phyloP scores from a whole-genome alignment of 2,113 vertebrate genomes.

The Malurus elegans region DNA sequence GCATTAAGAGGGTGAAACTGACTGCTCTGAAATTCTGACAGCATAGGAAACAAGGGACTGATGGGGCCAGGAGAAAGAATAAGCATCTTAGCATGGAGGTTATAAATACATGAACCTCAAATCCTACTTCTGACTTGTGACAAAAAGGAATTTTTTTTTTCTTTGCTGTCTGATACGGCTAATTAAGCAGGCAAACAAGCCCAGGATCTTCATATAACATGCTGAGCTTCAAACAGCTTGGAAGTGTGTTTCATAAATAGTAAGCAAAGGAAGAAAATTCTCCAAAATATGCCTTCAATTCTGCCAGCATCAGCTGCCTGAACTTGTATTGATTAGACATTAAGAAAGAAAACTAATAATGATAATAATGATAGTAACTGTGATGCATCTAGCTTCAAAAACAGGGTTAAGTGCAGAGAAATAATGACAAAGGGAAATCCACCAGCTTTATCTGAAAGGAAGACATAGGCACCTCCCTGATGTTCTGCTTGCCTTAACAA shows the following conservation, averaged over 20 bases:
- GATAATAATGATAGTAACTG: neutral
- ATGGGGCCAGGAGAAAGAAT: neutral
- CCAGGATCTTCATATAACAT: neutral
- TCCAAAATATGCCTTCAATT: neutral
- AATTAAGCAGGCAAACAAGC: neutral
- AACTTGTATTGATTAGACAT: neutral
- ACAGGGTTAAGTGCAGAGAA: neutral
- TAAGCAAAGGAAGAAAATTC: neutral
- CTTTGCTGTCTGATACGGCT: neutral
- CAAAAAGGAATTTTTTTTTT: neutral
- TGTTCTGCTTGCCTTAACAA: neutral
- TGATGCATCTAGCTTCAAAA: neutral
- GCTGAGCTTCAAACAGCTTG: neutral
- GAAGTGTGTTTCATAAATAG: neutral
- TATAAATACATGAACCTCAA: neutral
- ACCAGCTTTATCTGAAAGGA: neutral
- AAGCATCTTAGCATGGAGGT: neutral
- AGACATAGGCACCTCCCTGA: neutral
- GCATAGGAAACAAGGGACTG: rapidly evolving
- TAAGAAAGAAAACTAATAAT: neutral
- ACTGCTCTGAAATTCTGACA: neutral
- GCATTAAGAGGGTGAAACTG: neutral
- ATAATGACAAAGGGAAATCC: neutral
- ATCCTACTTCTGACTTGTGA: neutral
- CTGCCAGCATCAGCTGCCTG: neutral